These are phyloP conservation scores for Ctenopoma multispine DNA, from an alignment of 2,797 vertebrate species.

Conservation along the genomic window DNA sequence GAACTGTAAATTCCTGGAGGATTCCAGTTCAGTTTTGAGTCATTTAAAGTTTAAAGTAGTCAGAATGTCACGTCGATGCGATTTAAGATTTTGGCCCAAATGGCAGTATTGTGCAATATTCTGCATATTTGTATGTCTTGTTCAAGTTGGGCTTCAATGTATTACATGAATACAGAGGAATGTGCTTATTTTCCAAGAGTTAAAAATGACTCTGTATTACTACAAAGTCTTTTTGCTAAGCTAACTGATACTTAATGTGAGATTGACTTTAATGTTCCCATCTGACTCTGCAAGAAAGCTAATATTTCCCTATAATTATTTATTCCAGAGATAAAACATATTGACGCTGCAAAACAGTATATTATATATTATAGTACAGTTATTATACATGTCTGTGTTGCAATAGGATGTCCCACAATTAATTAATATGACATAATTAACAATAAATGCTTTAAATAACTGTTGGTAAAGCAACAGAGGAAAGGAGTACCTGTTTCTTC, in stretches of 20 bases:
- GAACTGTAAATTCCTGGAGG: conserved; percentile 10
- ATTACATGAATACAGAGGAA: not conserved
- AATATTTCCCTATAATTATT: no score
- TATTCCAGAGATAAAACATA: no score
- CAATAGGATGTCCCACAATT: not conserved
- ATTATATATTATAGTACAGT: no score
- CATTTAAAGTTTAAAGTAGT: not conserved
- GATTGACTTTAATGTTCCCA: no score
- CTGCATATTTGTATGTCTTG: not conserved
- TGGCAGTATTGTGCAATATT: not conserved
- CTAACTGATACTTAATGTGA: no score
- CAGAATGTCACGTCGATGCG: conserved; percentile 1
- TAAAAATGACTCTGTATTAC: not conserved
- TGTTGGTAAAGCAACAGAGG: not conserved
- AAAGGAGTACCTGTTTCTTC: not conserved
- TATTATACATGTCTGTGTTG: not conserved
- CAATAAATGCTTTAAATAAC: not conserved
- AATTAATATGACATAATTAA: no score
- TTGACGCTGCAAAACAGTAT: no score
- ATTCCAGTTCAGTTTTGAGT: conserved; percentile 2
- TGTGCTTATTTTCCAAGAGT: not conserved
- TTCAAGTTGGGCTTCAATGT: not conserved
- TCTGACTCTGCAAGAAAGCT: no score
- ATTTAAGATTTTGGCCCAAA: not conserved
- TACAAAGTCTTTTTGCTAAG: no score